Conservation (phyloP, 23 tunicate genomes). For the Phallusia fumigata region DNA sequence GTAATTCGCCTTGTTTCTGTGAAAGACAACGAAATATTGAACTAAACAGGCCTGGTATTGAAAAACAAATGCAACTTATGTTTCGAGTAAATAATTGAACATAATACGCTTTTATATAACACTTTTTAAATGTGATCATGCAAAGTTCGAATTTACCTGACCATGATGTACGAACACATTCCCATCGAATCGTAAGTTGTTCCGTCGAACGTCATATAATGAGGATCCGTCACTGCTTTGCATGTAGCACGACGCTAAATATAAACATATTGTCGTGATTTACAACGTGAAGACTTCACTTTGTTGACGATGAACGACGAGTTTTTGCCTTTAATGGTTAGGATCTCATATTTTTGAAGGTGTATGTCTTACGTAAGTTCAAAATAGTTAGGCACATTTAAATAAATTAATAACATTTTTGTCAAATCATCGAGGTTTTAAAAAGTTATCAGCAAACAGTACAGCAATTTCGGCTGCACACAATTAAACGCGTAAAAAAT, state of each 20-base stretch:
- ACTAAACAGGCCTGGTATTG: too few species aligned
- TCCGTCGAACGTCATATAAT: conserved; percentile 71
- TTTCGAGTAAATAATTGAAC: too few species aligned
- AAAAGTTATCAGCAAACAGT: too few species aligned
- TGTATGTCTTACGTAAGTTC: too few species aligned
- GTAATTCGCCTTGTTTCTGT: conserved; percentile 12
- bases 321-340: not conserved
- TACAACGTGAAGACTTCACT: not conserved
- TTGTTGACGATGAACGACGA: too few species aligned
- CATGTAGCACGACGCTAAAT: conserved; percentile 67
- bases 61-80: too few species aligned
- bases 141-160: conserved; percentile 28
- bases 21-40: not conserved
- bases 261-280: not conserved
- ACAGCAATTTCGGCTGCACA: too few species aligned
- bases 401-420: too few species aligned
- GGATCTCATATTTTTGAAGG: not conserved
- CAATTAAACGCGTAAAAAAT: too few species aligned
- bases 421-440: too few species aligned
- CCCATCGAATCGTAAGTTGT: conserved; percentile 66
- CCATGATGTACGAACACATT: conserved; percentile 69
- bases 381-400: too few species aligned
- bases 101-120: too few species aligned
- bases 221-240: conserved; percentile 77
- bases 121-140: not conserved